Percentiles rank a stretch among this genome's conserved stretches.
Conservation (phyloP, 2,888 invertebrate species). For the Dascillus cervinus region DNA sequence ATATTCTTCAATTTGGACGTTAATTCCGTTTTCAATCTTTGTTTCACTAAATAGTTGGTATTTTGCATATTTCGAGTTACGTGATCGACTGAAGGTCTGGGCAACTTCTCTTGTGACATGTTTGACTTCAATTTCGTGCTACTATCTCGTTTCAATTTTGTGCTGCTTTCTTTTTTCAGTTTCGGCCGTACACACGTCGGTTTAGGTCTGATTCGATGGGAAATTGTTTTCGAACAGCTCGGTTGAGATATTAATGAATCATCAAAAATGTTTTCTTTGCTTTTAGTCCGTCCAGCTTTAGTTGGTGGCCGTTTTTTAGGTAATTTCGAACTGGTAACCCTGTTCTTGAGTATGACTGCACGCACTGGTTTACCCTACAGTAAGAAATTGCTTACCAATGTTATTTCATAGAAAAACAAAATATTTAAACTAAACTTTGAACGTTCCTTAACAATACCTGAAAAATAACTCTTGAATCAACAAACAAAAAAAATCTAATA, state of each 20-base stretch:
- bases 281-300: constrained; percentile 21
- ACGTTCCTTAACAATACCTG: too few species aligned
- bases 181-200: constrained; percentile 11
- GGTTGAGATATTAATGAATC: constrained; percentile 23
- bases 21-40: constrained; percentile 13
- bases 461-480: too few species aligned
- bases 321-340: constrained; percentile 23
- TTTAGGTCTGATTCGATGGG: not conserved
- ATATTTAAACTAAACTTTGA: too few species aligned
- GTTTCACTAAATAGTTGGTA: constrained; percentile 4
- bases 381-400: constrained; percentile 35
- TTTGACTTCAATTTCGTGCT: constrained; percentile 8
- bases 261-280: constrained; percentile 33
- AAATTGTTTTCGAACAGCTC: constrained; percentile 24
- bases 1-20: constrained; percentile 14
- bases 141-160: constrained; percentile 6
- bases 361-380: constrained; percentile 33
- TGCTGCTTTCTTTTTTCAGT: constrained; percentile 6
- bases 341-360: constrained; percentile 25
- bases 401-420: too few species aligned
- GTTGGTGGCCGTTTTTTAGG: constrained; percentile 14
- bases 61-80: constrained; percentile 12
- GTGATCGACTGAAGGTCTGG: constrained; percentile 9
- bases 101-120: constrained; percentile 6
- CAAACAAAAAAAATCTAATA: too few species aligned